A percentile compares a stretch with the other conserved stretches of the same genome.
Evolutionary conservation across 2,797 vertebrate genomes (phyloP).

Genomic region (Neosilurus mollespiculum): DNA sequence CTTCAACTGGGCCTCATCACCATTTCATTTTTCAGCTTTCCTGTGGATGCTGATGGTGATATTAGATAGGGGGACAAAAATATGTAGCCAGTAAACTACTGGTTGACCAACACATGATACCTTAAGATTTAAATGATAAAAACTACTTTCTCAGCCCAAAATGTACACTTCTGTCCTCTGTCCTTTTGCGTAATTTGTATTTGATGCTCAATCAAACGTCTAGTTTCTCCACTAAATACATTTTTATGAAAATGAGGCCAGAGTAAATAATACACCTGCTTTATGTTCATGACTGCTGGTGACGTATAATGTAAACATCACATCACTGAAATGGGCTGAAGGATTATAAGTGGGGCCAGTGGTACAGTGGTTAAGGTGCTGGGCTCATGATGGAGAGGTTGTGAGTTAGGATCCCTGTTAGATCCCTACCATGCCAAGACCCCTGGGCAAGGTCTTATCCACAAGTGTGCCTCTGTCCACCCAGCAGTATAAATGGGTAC

Average conservation of each 20-base stretch:
- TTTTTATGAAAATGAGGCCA: neutral
- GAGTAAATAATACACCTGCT: neutral
- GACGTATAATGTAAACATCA: neutral
- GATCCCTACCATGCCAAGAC: too few species aligned
- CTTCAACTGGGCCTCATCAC: neutral
- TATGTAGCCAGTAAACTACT: neutral
- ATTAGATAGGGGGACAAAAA: neutral
- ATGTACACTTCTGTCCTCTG: neutral
- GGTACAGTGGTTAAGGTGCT: too few species aligned
- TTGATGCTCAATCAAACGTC: neutral
- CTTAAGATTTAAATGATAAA: neutral
- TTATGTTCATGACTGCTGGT: neutral
- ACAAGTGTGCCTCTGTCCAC: too few species aligned
- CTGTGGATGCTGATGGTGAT: neutral
- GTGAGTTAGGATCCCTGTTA: too few species aligned
- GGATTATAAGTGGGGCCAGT: neutral
- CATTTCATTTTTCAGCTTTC: conserved; percentile 7
- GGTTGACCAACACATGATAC: neutral
- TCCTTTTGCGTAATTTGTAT: neutral
- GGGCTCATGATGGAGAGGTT: too few species aligned
- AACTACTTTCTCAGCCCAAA: too few species aligned
- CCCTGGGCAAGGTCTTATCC: too few species aligned
- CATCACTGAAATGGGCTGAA: neutral
- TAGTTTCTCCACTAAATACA: neutral
- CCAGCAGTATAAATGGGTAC: too few species aligned